These are phyloP conservation scores for Heteromormyrus szaboi DNA, from an alignment of 2,797 vertebrate genomes.

Conservation along the genomic window DNA sequence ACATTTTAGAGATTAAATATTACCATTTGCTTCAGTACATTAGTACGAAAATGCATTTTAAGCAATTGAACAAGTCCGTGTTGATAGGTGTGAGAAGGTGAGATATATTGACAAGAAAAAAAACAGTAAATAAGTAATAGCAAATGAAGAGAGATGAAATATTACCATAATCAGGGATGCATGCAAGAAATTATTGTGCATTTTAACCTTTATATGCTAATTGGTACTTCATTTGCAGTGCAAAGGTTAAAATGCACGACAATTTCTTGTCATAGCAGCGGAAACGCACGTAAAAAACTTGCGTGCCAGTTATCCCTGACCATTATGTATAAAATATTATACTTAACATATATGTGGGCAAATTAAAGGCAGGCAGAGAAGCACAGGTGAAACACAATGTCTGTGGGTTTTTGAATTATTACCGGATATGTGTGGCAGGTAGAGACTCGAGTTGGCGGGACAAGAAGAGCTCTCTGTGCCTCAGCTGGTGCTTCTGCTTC, in stretches of 20 bases:
- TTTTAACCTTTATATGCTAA: neutral
- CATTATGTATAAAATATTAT: neutral
- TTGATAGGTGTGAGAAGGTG: neutral
- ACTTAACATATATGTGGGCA: neutral
- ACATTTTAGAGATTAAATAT: neutral
- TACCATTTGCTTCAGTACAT: neutral
- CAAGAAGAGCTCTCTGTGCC: slow-evolving; percentile 90
- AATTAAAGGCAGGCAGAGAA: neutral
- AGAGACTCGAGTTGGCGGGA: slow-evolving; percentile 91
- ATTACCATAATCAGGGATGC: neutral
- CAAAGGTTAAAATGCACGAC: neutral
- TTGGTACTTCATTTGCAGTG: neutral
- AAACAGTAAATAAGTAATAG: neutral
- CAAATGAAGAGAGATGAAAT: neutral
- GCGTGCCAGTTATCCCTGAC: neutral
- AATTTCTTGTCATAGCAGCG: neutral
- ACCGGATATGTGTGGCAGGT: slow-evolving; percentile 97
- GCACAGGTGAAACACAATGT: no score
- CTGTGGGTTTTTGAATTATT: slow-evolving; percentile 46
- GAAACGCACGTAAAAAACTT: neutral
- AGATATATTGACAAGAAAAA: neutral
- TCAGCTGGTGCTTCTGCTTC: slow-evolving; percentile 90
- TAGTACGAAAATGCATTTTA: neutral
- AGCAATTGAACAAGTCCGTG: neutral
- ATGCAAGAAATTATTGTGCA: neutral